phyloP scores from a whole-genome alignment of 2,797 vertebrate genomes.

The Tamandua tetradactyla region DNA sequence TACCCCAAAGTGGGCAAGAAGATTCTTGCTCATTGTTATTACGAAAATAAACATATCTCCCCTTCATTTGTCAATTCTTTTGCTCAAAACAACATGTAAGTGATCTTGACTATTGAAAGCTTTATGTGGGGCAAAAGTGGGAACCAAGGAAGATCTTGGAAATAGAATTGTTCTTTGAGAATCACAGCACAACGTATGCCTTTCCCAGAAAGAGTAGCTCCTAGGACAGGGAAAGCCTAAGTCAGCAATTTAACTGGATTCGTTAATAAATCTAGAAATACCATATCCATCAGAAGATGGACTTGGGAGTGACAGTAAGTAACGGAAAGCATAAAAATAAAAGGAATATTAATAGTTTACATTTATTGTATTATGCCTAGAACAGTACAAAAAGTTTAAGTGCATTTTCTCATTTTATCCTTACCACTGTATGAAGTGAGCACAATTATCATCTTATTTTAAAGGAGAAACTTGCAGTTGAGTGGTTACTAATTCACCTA shows the following conservation, averaged over 20 bases:
- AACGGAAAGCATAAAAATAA: constrained; percentile 35
- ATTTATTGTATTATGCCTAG: constrained; percentile 27
- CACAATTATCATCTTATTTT: constrained; percentile 23
- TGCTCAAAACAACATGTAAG: background rate
- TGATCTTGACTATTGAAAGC: background rate
- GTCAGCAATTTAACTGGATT: constrained; percentile 15
- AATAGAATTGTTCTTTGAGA: constrained; percentile 38
- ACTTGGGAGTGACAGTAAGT: background rate
- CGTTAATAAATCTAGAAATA: constrained; percentile 15
- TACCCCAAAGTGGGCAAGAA: background rate
- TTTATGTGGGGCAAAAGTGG: background rate
- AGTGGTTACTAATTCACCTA: constrained; percentile 54
- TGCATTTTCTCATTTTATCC: constrained; percentile 33
- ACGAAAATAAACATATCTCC: background rate
- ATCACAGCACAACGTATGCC: background rate
- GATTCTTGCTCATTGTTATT: constrained; percentile 8
- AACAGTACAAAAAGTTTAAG: constrained; percentile 10
- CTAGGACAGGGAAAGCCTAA: background rate
- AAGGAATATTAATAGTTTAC: background rate
- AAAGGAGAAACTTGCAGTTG: constrained; percentile 30
- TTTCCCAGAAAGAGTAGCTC: constrained; percentile 49
- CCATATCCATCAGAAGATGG: background rate
- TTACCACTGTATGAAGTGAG: constrained; percentile 12
- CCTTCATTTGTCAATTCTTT: constrained; percentile 26
- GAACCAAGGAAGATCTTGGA: constrained; percentile 8